Percentiles rank a stretch among this genome's conserved stretches.
Conservation (phyloP, 2,113 vertebrate species). For the Austrofundulus limnaeus region DNA sequence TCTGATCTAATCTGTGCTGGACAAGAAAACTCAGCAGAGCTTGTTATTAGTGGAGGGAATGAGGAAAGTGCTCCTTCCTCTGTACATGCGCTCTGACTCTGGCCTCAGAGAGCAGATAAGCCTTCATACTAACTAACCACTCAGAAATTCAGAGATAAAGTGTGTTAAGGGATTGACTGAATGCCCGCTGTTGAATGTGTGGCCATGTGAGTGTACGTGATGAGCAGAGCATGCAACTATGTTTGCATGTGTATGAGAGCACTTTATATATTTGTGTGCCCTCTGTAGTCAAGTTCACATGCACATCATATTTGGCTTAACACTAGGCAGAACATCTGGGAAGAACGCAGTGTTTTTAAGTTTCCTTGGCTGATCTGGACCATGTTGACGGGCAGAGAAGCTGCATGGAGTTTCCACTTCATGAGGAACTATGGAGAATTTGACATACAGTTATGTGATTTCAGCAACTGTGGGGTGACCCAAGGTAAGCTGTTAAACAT, state of each 20-base stretch:
- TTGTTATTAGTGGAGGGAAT: constrained; percentile 59
- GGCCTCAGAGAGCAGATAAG: constrained; percentile 62
- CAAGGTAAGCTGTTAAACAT: constrained; percentile 7
- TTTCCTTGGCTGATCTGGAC: constrained; percentile 37
- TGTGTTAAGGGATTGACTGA: constrained; percentile 34
- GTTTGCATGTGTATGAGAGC: constrained; percentile 41
- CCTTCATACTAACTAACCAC: constrained; percentile 52
- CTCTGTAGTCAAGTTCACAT: constrained; percentile 33
- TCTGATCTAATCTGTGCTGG: constrained; percentile 67
- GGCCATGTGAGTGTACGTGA: constrained; percentile 35
- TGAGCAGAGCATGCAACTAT: constrained; percentile 22
- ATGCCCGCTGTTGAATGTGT: constrained; percentile 19
- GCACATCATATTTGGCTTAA: constrained; percentile 36
- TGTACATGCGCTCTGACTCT: constrained; percentile 32
- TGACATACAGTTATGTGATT: constrained; percentile 36
- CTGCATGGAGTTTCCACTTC: constrained; percentile 30
- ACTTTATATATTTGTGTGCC: constrained; percentile 35
- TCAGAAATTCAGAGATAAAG: constrained; percentile 64
- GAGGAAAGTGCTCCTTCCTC: constrained; percentile 55
- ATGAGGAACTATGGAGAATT: constrained; percentile 19
- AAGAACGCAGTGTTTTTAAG: constrained; percentile 32
- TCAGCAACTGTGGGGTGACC: constrained; percentile 7
- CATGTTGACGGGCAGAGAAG: constrained; percentile 28
- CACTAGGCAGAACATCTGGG: constrained; percentile 47
- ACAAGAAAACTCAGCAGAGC: constrained; percentile 62